Base-by-base conservation (phyloP, 2,888 invertebrate genomes). In the Platypus cylindrus region DNA sequence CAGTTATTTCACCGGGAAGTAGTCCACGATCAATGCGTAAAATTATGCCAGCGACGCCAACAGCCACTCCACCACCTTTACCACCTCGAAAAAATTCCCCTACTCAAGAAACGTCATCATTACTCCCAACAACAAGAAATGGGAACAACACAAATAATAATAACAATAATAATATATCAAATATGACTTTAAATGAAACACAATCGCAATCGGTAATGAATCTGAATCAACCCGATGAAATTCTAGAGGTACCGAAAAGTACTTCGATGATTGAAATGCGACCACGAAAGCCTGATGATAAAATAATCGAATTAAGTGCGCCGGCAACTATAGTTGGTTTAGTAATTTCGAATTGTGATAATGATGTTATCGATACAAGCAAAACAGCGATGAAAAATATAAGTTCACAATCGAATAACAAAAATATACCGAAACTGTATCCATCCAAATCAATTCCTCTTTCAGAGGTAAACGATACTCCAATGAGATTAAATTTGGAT, bases 301-400 rank as follows among this genome's bases (percentile, higher is more conserved):
- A 7, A n/a, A 28, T 25, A 2, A 45, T 62, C 4, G 62, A 62
- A 43, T 40, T 78, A 1, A 78, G 79, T 1, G 75, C 78, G 3
- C 76, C 79, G 0, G 79, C 79, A 53, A 79, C 78, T 3, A 79
- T 79, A 36, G 73, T 71, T 12, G 79, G 79, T 1, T 64, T 79
- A 16, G 78, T 79, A 30, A 78, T 78, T 47, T 78, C 78, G 1
- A 65, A 69, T 45, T 70, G 72, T 46, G 56, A 59, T 37, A 46
- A 45, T 25, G 32, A 40, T 15, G 37, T 38, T n/a, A 52, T 55
- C 15, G 56, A 55, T 25, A 45, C 46, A 2, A 48, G 46, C 24
- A 53, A 54, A 34, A 53, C 53, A n/a, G 53, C 53, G 40, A 50
- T 50, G 20, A 44, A 56, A 26, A 58, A 58, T 38, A 48, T 57